These are phyloP conservation scores for Tenthredo distinguenda DNA, from an alignment of 2,888 invertebrate genomes.

Conservation along the genomic window DNA sequence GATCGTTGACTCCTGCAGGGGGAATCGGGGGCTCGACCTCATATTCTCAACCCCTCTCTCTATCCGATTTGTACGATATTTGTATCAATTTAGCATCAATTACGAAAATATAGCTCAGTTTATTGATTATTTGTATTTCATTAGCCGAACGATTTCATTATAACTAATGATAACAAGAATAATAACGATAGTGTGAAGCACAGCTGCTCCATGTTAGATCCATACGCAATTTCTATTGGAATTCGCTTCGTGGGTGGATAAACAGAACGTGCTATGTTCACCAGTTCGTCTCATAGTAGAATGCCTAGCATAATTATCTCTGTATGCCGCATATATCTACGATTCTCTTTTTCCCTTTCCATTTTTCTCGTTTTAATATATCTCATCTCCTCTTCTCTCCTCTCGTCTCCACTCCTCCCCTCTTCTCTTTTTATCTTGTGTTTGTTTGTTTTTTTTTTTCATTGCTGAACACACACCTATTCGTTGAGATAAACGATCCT, in stretches of 20 bases:
- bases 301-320: neutral
- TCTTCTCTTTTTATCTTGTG: neutral
- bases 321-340: neutral
- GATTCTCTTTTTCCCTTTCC: constrained; percentile 23
- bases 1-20: constrained; percentile 72
- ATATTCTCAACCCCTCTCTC: neutral
- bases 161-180: neutral
- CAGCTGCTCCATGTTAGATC: neutral
- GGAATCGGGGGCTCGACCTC: constrained; percentile 4
- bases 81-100: neutral
- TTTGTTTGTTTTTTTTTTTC: neutral
- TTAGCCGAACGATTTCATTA: neutral
- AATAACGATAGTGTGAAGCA: neutral
- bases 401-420: neutral
- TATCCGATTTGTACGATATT: neutral
- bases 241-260: constrained; percentile 14
- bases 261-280: constrained; percentile 6
- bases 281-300: neutral
- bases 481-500: no score
- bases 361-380: neutral
- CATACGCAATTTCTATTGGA: neutral
- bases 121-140: neutral
- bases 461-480: no score
- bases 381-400: neutral
- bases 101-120: neutral